Conservation (phyloP, 2,113 vertebrate species). For the Mastomys natalensis region DNA sequence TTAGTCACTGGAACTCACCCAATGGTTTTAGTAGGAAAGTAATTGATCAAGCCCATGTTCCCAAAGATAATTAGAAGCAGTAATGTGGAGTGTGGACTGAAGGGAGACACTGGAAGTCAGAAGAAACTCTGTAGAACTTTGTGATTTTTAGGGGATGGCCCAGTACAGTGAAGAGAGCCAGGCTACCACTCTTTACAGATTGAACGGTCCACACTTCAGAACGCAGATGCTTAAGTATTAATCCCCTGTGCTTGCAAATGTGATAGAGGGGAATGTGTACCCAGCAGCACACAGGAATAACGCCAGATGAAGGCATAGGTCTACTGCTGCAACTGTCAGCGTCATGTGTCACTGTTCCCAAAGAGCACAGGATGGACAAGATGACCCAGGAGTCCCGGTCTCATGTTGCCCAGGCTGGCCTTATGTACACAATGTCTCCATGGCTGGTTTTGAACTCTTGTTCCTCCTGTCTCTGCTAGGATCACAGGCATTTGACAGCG, state of each 20-base stretch:
- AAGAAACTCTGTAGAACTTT: constrained; percentile 26
- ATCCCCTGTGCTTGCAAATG: background rate
- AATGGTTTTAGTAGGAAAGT: constrained; percentile 33
- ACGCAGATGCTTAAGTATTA: background rate
- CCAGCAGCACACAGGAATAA: background rate
- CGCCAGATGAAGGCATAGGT: background rate
- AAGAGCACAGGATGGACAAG: constrained; percentile 13
- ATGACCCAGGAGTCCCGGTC: background rate
- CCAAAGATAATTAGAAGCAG: constrained; percentile 24
- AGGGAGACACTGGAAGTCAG: constrained; percentile 9
- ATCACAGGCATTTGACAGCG: background rate
- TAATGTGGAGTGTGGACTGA: constrained; percentile 18
- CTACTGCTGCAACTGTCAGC: background rate
- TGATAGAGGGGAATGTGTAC: constrained; percentile 17
- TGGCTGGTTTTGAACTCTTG: background rate
- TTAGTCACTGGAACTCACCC: constrained; percentile 26
- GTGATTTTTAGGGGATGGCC: constrained; percentile 33
- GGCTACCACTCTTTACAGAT: background rate
- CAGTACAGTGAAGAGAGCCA: background rate
- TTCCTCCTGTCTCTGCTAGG: background rate
- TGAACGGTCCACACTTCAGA: background rate
- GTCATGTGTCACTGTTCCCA: background rate
- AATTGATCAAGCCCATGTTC: constrained; percentile 22
- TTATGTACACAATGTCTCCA: background rate
- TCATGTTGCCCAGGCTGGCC: background rate